A percentile compares a stretch with the other conserved stretches of the same genome.
phyloP scores from a whole-genome alignment of 2,113 vertebrate genomes.

The Rhadina sibilatrix region DNA sequence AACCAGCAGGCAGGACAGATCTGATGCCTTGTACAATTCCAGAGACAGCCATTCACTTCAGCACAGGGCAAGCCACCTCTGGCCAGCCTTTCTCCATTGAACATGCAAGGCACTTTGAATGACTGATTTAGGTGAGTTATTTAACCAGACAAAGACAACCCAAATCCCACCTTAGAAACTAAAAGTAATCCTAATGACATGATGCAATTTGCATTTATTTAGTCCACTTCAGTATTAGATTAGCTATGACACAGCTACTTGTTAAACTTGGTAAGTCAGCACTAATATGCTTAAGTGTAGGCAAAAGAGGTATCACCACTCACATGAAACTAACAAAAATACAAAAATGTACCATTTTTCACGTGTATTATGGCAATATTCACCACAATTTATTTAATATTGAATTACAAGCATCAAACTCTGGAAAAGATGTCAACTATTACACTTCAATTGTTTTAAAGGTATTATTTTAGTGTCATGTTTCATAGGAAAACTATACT shows the following conservation, averaged over 20 bases:
- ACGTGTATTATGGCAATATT: not conserved
- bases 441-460: conserved; percentile 4
- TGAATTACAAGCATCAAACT: not conserved
- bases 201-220: not conserved
- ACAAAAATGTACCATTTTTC: not conserved
- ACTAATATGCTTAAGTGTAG: not conserved
- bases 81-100: not conserved
- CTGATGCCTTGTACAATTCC: not conserved
- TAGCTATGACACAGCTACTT: not conserved
- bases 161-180: not conserved
- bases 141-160: not conserved
- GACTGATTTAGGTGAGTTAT: not conserved
- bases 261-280: not conserved
- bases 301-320: not conserved
- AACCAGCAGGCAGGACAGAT: not conserved
- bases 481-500: conserved; percentile 52
- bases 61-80: not conserved
- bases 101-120: not conserved
- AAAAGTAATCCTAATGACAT: not conserved
- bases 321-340: not conserved
- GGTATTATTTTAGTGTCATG: conserved; percentile 1
- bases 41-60: not conserved
- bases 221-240: not conserved
- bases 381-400: conserved; percentile 14
- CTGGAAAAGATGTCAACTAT: conserved; percentile 2